Evolutionary conservation across 2,113 vertebrate genomes (phyloP), one percentile per base, ranked within the genome.

Genomic region (Aptenodytes forsteri): DNA sequence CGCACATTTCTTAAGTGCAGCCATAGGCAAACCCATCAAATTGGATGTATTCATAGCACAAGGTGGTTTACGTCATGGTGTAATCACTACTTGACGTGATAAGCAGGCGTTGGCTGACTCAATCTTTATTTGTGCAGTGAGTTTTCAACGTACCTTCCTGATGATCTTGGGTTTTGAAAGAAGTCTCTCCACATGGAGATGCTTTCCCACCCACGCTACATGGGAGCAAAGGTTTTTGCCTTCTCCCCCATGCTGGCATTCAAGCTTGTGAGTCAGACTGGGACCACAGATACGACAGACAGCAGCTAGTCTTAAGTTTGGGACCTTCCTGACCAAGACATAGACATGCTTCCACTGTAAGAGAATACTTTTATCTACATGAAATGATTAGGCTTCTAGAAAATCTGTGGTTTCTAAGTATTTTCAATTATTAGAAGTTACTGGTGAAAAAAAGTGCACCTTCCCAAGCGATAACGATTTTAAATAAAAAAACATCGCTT

Each of bases 401-500:
- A 89, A 72, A 89, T 11, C 42, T 42, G 12, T 15, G 19, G 6
- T 20, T 19, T 75, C 65, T 13, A 56, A 36, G 36, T 36, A 36
- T 36, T 36, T 36, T 36, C 36, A 36, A 36, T 36, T 36, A 36
- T 36, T 36, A 36, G 36, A 36, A 36, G 36, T 36, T 64, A 69
- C 6, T 1, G 3, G 3, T 4, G 1, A 13, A 59, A 78, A 82
- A 52, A 52, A 23, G 6, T 5, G 20, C 40, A 58, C 59, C 21
- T 47, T 54, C 27, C 19, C 50, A 65, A 25, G 14, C 4, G 2
- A 19, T 9, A 87, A 29, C 0, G 0, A 46, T 79, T 89, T 64
- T 49, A 56, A 79, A 73, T 21, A 56, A 65, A 64, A 64, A 78
- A 16, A 4, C 8, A 61, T 3, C 5, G 1, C 49, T 65, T 47